A percentile compares a stretch with the other conserved stretches of the same genome.
These are phyloP conservation scores for Gymnoscopelus braueri DNA, from an alignment of 2,797 vertebrate genomes.

Conservation along the genomic window DNA sequence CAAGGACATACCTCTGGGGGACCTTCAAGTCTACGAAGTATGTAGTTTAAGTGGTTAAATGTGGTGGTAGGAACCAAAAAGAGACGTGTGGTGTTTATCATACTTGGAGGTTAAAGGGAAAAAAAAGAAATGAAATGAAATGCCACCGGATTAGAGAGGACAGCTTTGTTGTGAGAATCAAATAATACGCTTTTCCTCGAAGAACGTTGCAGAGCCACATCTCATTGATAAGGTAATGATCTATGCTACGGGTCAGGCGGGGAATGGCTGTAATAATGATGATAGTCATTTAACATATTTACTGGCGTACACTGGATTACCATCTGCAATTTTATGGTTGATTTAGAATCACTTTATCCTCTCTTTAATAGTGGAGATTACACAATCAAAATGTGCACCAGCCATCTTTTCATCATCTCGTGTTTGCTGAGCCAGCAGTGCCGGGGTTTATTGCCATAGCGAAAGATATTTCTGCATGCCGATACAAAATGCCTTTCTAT, in stretches of 20 bases:
- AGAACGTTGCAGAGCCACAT: constrained; percentile 82
- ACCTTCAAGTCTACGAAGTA: no score
- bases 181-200: constrained; percentile 60
- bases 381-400: constrained; percentile 76
- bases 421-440: constrained; percentile 73
- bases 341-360: constrained; percentile 85
- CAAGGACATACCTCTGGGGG: not conserved
- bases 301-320: constrained; percentile 85
- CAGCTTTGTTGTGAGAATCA: constrained; percentile 60
- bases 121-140: constrained; percentile 15
- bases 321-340: constrained; percentile 92
- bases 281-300: constrained; percentile 91
- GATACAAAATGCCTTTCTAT: constrained; percentile 42
- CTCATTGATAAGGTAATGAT: constrained; percentile 90
- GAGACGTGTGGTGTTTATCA: not conserved
- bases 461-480: constrained; percentile 38
- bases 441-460: constrained; percentile 47
- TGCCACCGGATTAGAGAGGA: constrained; percentile 22
- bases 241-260: constrained; percentile 85
- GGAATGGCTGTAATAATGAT: constrained; percentile 83
- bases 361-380: constrained; percentile 80
- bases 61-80: constrained; percentile 4
- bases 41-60: not conserved
- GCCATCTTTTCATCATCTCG: constrained; percentile 60
- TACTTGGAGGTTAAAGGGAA: constrained; percentile 12